A percentile compares a stretch with the other conserved stretches of the same genome.
phyloP scores from a whole-genome alignment of 2,888 invertebrate genomes.

The Eilema caniola region DNA sequence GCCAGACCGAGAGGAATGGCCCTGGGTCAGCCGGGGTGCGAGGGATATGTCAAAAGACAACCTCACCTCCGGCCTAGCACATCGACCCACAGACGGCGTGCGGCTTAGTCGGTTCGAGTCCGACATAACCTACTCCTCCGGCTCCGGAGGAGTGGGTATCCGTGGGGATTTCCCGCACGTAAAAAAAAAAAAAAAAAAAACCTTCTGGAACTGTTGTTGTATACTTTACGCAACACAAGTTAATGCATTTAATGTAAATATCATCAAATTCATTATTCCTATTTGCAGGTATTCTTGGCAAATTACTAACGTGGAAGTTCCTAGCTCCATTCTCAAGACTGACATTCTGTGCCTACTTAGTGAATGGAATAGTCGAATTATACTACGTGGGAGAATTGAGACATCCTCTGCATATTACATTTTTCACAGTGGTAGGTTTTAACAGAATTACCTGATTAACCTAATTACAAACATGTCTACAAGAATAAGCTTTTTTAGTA shows the following conservation, averaged over 20 bases:
- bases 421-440: constrained; percentile 87
- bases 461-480: too few relatives aligned
- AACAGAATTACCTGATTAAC: background rate
- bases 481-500: too few relatives aligned
- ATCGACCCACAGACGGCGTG: too few relatives aligned
- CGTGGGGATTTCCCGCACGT: too few relatives aligned
- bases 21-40: too few relatives aligned
- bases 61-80: too few relatives aligned
- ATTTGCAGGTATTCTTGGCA: constrained; percentile 84
- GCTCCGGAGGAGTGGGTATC: too few relatives aligned
- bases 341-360: constrained; percentile 91
- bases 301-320: constrained; percentile 87
- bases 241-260: background rate
- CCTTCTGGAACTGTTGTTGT: background rate
- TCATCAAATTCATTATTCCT: background rate
- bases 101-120: too few relatives aligned
- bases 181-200: too few relatives aligned
- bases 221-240: background rate
- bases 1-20: too few relatives aligned
- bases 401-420: constrained; percentile 87
- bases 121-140: too few relatives aligned
- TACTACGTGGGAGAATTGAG: constrained; percentile 88
- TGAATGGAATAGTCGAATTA: constrained; percentile 90
- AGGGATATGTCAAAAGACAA: too few relatives aligned
- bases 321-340: constrained; percentile 89